phyloP scores from a whole-genome alignment of 2,888 invertebrate species.

The Hoplodrina blanda region DNA sequence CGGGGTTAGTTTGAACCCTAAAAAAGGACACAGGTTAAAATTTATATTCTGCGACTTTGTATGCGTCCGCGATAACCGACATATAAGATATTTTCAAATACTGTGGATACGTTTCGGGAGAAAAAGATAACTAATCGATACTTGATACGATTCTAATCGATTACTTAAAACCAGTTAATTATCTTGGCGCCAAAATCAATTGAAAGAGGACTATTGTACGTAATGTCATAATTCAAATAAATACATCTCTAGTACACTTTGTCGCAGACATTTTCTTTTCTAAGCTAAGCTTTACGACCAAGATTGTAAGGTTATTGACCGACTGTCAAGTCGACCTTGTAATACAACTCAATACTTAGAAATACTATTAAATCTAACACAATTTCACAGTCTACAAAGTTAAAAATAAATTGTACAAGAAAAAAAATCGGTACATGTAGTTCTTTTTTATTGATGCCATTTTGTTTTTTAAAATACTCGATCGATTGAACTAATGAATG shows the following conservation, averaged over 20 bases:
- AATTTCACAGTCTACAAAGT: conserved; percentile 46
- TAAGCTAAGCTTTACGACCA: neutral
- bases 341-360: conserved; percentile 43
- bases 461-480: neutral
- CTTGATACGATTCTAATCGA: too few species aligned
- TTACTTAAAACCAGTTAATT: too few species aligned
- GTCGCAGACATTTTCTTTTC: conserved; percentile 23
- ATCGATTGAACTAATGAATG: neutral
- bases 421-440: conserved; percentile 1
- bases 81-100: neutral
- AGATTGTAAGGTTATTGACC: conserved; percentile 52
- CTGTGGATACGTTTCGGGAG: neutral
- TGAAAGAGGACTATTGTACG: neutral
- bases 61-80: too few species aligned
- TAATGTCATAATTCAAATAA: too few species aligned
- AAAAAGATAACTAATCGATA: neutral
- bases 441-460: neutral
- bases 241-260: neutral
- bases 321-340: conserved; percentile 48
- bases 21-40: too few species aligned
- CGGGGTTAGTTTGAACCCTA: too few species aligned
- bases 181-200: too few species aligned
- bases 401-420: neutral
- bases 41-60: too few species aligned
- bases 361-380: conserved; percentile 42